Conservation (phyloP, 1,140 invertebrate genomes). For the Monomorium pharaonis region DNA sequence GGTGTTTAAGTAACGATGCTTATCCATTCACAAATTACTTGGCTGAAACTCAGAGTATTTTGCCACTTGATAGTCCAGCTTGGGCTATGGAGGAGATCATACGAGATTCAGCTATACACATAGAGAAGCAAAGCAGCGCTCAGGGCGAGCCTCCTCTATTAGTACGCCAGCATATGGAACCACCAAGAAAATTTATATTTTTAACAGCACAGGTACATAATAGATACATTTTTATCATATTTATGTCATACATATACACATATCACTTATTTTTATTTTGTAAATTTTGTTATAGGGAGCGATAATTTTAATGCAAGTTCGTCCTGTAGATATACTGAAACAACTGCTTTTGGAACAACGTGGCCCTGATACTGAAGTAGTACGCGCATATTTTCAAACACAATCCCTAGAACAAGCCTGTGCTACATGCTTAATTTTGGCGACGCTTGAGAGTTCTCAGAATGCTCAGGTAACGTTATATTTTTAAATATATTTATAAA, state of each 20-base stretch:
- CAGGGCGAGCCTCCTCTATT: constrained; percentile 87
- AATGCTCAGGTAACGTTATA: constrained; percentile 87
- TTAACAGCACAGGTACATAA: constrained; percentile 90
- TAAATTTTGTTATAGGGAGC: constrained; percentile 87
- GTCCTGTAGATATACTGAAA: constrained; percentile 94
- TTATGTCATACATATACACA: background rate
- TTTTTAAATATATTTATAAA: constrained; percentile 13
- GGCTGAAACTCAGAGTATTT: constrained; percentile 91
- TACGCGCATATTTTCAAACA: constrained; percentile 94
- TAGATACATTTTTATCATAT: background rate
- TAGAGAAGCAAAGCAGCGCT: constrained; percentile 79
- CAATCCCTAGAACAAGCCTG: constrained; percentile 95
- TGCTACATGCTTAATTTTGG: constrained; percentile 94
- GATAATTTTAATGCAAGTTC: constrained; percentile 92
- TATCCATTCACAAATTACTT: constrained; percentile 88
- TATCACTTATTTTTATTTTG: constrained; percentile 1
- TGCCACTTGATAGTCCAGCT: constrained; percentile 92
- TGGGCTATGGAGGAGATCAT: constrained; percentile 92
- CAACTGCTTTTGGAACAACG: constrained; percentile 92
- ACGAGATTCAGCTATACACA: constrained; percentile 80
- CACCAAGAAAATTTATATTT: constrained; percentile 92
- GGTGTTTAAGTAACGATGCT: constrained; percentile 91
- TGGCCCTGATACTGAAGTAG: constrained; percentile 93
- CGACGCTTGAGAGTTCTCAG: constrained; percentile 89
- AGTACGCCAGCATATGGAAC: constrained; percentile 91